A percentile compares a stretch with the other conserved stretches of the same genome.
These are phyloP conservation scores for Drosophila mulleri DNA, from an alignment of 2,888 invertebrate genomes.

Conservation along the genomic window DNA sequence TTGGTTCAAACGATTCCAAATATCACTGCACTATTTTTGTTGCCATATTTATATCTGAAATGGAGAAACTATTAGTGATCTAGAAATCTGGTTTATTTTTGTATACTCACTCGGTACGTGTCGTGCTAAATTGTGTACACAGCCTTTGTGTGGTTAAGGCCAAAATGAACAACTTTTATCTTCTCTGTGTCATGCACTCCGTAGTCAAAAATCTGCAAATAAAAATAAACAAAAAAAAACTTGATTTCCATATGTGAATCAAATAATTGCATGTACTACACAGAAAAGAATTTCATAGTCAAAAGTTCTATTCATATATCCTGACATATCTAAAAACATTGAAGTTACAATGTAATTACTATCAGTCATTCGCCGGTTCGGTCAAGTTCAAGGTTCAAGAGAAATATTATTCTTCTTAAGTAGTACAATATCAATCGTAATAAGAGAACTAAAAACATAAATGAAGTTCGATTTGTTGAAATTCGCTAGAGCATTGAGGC, in stretches of 20 bases:
- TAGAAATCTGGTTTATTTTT: not conserved
- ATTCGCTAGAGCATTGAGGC: conserved; percentile 11
- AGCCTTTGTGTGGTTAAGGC: not conserved
- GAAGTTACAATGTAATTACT: not conserved
- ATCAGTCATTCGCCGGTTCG: not conserved
- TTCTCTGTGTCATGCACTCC: not conserved
- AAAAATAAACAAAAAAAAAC: not conserved
- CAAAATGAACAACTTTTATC: conserved; percentile 2
- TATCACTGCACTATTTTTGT: not conserved
- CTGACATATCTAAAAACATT: not conserved
- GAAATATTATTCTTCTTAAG: not conserved
- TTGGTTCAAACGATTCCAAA: conserved; percentile 4
- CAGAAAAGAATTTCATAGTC: not conserved
- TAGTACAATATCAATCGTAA: not conserved
- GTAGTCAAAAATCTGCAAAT: conserved; percentile 18
- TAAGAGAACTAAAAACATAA: not conserved
- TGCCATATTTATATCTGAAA: conserved; percentile 16
- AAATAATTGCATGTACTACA: not conserved
- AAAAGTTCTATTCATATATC: not conserved
- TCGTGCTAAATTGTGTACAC: not conserved
- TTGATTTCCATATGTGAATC: not conserved
- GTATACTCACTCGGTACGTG: conserved; percentile 3
- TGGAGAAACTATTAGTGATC: not conserved
- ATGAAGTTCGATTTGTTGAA: not conserved
- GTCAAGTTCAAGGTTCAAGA: not conserved